A percentile compares a stretch with the other conserved stretches of the same genome.
Conservation (phyloP, 2,797 vertebrate species). For the Rhinoraja longicauda region DNA sequence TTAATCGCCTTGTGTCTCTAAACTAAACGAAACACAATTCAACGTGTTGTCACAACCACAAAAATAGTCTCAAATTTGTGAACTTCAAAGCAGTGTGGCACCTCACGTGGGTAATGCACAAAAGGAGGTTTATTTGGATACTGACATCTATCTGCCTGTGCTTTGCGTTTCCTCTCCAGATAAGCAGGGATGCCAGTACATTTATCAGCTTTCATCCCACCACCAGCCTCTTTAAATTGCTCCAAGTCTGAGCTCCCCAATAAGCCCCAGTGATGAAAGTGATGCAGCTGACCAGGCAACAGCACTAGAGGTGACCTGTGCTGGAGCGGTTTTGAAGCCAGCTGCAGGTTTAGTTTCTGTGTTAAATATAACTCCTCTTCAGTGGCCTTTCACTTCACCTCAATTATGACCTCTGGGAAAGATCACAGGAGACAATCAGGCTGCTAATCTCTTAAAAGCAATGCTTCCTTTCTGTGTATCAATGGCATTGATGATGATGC, state of each 20-base stretch:
- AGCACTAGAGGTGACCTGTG: neutral
- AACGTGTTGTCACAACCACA: neutral
- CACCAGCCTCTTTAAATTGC: neutral
- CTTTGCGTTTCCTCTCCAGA: neutral
- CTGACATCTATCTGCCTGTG: neutral
- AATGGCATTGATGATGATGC: conserved; percentile 25
- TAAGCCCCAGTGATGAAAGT: neutral
- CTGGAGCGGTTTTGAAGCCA: neutral
- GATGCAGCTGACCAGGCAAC: neutral
- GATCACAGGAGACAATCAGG: conserved; percentile 39
- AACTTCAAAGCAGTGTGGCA: neutral
- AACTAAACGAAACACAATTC: neutral
- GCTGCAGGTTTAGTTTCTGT: neutral
- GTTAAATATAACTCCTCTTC: conserved; percentile 3
- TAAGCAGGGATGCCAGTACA: neutral
- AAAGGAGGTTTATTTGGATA: neutral
- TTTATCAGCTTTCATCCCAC: too few species aligned
- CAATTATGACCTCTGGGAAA: conserved; percentile 21
- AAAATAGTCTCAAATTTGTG: neutral
- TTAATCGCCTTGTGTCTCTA: too few species aligned
- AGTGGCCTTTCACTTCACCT: neutral
- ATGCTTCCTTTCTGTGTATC: conserved; percentile 37
- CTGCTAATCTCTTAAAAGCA: conserved; percentile 32
- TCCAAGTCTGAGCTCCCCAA: too few species aligned
- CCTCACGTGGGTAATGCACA: neutral